Conservation (phyloP, 2,113 vertebrate genomes). For the Spea bombifrons region DNA sequence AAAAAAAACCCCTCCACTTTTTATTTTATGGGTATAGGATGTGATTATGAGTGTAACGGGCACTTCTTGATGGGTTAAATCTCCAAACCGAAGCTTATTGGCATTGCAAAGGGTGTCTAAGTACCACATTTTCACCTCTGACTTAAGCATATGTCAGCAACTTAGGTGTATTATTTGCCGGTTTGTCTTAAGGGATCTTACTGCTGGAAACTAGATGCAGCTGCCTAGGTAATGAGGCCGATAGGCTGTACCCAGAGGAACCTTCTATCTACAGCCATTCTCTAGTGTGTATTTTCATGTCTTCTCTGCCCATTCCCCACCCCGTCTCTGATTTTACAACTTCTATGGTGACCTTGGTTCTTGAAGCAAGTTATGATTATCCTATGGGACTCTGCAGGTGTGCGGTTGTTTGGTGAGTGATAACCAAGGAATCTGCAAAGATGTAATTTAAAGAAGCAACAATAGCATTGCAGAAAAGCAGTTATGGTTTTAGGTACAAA, state of each 20-base stretch:
- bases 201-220: slow-evolving; percentile 43
- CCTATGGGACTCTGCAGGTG: slow-evolving; percentile 46
- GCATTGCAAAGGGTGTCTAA: slow-evolving; percentile 15
- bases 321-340: slow-evolving; percentile 42
- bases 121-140: slow-evolving; percentile 17
- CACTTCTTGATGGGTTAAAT: not conserved
- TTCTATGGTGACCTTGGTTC: slow-evolving; percentile 45
- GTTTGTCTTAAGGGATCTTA: slow-evolving; percentile 42
- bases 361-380: slow-evolving; percentile 34
- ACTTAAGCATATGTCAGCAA: slow-evolving; percentile 46
- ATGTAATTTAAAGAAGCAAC: slow-evolving; percentile 36
- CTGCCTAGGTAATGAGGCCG: slow-evolving; percentile 46
- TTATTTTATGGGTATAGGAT: too few species aligned
- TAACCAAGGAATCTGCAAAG: slow-evolving; percentile 39
- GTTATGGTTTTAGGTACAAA: too few species aligned
- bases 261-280: slow-evolving; percentile 33
- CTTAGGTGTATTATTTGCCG: slow-evolving; percentile 30
- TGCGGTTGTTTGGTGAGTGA: slow-evolving; percentile 37
- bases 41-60: too few species aligned
- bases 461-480: not conserved
- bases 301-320: slow-evolving; percentile 28
- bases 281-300: slow-evolving; percentile 28
- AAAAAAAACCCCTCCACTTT: too few species aligned
- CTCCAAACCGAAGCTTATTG: not conserved
- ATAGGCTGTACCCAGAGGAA: slow-evolving; percentile 44